Conservation (phyloP, 2,888 invertebrate species). For the Andrena bicolor region DNA sequence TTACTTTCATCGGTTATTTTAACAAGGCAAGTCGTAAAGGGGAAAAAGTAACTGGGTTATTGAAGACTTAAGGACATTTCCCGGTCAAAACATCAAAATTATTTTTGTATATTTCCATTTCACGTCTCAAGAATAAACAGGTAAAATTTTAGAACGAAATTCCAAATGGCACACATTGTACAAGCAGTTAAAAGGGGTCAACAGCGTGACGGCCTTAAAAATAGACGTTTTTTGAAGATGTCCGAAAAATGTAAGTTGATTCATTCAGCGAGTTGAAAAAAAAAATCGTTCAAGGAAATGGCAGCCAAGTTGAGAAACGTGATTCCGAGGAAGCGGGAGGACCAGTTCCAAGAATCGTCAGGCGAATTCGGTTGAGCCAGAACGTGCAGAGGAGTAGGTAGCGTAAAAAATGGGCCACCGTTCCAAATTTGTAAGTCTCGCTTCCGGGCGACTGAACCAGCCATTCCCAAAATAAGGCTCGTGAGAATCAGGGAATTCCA, state of each 20-base stretch:
- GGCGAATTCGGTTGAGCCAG: constrained; percentile 52
- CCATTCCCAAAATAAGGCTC: constrained; percentile 74
- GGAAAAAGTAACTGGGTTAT: no score
- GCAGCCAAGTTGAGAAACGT: constrained; percentile 32
- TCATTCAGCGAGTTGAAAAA: neutral
- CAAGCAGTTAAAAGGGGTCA: no score
- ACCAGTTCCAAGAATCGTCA: constrained; percentile 50
- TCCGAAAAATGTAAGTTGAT: neutral
- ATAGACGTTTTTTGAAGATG: no score
- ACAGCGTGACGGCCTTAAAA: no score
- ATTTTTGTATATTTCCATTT: no score
- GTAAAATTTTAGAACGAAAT: no score
- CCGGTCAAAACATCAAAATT: no score
- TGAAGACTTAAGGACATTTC: no score
- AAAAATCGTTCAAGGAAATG: constrained; percentile 25
- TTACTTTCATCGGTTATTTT: no score
- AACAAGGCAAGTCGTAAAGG: no score
- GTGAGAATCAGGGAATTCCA: constrained; percentile 78
- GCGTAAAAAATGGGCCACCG: constrained; percentile 64
- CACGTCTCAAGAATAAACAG: no score
- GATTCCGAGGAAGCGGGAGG: constrained; percentile 25
- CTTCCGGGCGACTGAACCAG: constrained; percentile 62
- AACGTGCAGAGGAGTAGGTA: neutral
- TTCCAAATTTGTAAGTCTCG: constrained; percentile 71
- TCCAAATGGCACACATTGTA: no score